Conservation (phyloP, 2,888 invertebrate genomes). For the Catonia carolina region DNA sequence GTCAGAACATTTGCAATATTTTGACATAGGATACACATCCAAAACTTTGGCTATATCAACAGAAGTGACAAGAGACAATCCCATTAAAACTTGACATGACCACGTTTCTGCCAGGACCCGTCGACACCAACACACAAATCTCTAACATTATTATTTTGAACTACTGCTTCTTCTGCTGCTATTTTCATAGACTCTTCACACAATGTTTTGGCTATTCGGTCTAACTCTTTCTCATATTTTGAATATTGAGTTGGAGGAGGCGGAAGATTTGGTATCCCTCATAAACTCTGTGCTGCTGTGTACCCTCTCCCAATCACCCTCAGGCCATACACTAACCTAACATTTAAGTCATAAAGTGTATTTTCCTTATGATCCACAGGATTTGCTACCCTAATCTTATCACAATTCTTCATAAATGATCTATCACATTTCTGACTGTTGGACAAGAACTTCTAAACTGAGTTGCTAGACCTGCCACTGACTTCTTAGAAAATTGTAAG, state of each 20-base stretch:
- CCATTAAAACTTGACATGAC: conserved; percentile 18
- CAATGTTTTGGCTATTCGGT: conserved; percentile 1
- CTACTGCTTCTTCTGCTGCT: conserved; percentile 18
- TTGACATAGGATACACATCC: conserved; percentile 11
- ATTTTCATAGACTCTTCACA: conserved; percentile 16
- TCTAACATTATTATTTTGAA: conserved; percentile 5
- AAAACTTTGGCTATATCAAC: conserved; percentile 17
- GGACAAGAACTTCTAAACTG: conserved; percentile 9
- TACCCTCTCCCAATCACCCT: conserved; percentile 16
- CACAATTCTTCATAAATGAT: conserved; percentile 15
- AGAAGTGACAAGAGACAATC: conserved; percentile 15
- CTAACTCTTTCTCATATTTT: conserved; percentile 9
- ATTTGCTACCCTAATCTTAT: too few species aligned
- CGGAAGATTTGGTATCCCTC: conserved; percentile 17
- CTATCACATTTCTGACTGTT: conserved; percentile 11
- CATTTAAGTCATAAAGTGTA: conserved; percentile 16
- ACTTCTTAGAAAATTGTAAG: conserved; percentile 9
- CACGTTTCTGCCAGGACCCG: conserved; percentile 19
- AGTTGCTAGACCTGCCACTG: conserved; percentile 18
- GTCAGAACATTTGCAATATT: too few species aligned
- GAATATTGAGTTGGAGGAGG: conserved; percentile 12
- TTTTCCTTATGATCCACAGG: not conserved
- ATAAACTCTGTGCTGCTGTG: conserved; percentile 19
- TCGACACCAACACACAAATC: conserved; percentile 15
- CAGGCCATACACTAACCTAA: conserved; percentile 14